Percentiles rank a stretch among this genome's conserved stretches.
phyloP scores from a whole-genome alignment of 2,888 invertebrate genomes.

The Stenodema calcarata region DNA sequence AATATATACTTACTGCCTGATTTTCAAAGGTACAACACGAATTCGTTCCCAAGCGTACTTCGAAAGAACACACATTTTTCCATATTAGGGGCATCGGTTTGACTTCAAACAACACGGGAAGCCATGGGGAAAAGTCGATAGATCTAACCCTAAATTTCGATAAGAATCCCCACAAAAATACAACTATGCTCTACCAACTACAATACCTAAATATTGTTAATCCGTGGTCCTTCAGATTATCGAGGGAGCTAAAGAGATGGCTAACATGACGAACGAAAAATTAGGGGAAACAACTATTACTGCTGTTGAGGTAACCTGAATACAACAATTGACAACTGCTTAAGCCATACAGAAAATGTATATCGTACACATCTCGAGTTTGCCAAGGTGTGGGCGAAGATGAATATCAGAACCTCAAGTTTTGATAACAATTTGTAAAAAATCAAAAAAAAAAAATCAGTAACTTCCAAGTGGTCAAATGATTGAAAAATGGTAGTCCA shows the following conservation, averaged over 20 bases:
- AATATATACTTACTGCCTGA: too few species aligned
- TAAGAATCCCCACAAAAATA: neutral
- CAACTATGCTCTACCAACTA: neutral
- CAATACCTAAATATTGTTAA: neutral
- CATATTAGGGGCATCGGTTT: too few species aligned
- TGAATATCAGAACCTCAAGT: too few species aligned
- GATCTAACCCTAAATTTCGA: neutral
- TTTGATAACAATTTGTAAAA: too few species aligned
- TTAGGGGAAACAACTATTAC: neutral
- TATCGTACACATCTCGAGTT: too few species aligned
- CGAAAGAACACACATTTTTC: too few species aligned
- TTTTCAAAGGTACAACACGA: too few species aligned
- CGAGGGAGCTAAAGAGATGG: neutral
- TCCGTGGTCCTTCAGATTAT: neutral
- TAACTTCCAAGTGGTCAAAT: too few species aligned
- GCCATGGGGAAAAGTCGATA: neutral
- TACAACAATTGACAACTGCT: neutral
- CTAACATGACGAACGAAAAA: neutral
- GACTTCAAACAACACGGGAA: neutral
- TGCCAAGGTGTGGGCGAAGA: too few species aligned
- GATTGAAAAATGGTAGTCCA: too few species aligned
- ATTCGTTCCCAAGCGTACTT: too few species aligned
- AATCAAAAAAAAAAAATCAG: too few species aligned
- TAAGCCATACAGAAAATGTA: neutral
- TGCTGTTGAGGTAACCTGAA: neutral